Evolutionary conservation across 1,140 invertebrate species (phyloP).

Genomic region (Brachionus sp.): DNA sequence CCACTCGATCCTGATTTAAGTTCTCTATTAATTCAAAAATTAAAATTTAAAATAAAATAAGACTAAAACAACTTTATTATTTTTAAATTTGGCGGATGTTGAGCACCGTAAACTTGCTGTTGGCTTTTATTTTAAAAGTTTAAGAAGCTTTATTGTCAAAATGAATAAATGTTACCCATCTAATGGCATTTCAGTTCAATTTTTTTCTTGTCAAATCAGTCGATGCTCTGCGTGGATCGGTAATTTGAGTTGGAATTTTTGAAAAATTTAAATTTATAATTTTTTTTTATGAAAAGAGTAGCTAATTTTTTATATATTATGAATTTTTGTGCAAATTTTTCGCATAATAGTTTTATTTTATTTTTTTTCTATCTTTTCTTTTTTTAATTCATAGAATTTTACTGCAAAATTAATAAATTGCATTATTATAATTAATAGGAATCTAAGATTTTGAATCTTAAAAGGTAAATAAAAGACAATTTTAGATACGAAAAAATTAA

Average conservation of each 20-base stretch:
- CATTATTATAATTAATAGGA: neutral
- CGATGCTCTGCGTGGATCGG: neutral
- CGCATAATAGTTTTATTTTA: neutral
- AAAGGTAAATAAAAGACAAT: no score
- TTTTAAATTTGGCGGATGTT: conserved; percentile 21
- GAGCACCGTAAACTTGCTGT: conserved; percentile 16
- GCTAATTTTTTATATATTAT: neutral
- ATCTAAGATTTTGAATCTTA: neutral
- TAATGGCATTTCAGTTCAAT: neutral
- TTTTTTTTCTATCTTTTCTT: neutral
- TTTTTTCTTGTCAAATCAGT: neutral
- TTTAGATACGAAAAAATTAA: no score
- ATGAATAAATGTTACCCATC: conserved; percentile 16
- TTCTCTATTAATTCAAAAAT: neutral
- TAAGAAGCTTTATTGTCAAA: neutral
- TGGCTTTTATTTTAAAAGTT: neutral
- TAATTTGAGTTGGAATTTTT: neutral
- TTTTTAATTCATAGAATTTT: neutral
- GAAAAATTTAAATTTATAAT: conserved; percentile 4
- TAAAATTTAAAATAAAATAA: neutral
- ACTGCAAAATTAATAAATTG: neutral
- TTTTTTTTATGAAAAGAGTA: neutral
- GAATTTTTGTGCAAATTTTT: neutral
- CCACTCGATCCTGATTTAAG: neutral
- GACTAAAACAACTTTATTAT: neutral